Conservation (phyloP, 30 jellyfish, hydroid and myxozoan species). For the Cassiopea xamachana region DNA sequence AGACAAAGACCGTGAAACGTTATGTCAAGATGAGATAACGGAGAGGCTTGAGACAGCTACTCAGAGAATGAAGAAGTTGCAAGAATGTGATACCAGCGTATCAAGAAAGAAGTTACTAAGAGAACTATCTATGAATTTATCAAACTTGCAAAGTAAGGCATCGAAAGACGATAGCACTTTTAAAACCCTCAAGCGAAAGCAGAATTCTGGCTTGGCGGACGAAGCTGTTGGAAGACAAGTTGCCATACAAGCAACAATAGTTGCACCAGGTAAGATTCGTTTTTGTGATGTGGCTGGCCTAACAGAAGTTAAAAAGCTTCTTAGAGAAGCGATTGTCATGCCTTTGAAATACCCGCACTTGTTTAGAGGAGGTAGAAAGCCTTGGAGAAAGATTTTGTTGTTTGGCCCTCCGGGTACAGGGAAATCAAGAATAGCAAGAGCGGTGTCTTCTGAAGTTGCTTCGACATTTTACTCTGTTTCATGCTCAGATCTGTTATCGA, state of each 20-base stretch:
- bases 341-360: conserved; percentile 95
- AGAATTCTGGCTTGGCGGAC: conserved; percentile 2
- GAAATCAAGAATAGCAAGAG: conserved; percentile 92
- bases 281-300: conserved; percentile 95
- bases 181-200: conserved; percentile 19
- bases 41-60: conserved; percentile 17
- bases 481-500: conserved; percentile 89
- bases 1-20: not conserved
- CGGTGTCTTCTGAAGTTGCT: conserved; percentile 89
- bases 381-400: conserved; percentile 92
- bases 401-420: conserved; percentile 99
- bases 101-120: conserved; percentile 4
- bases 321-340: conserved; percentile 92
- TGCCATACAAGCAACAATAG: conserved; percentile 83
- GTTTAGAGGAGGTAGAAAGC: conserved; percentile 82
- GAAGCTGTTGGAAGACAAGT: conserved; percentile 58
- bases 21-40: not conserved
- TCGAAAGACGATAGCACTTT: not conserved
- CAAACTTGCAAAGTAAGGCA: not conserved
- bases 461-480: conserved; percentile 96
- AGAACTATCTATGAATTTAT: not conserved
- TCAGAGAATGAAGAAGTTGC: conserved; percentile 1
- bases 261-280: conserved; percentile 74
- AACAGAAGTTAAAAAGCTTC: conserved; percentile 79
- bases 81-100: conserved; percentile 7